Conservation (phyloP, 2,113 vertebrate species). For the Phalacrocorax brasilianus region DNA sequence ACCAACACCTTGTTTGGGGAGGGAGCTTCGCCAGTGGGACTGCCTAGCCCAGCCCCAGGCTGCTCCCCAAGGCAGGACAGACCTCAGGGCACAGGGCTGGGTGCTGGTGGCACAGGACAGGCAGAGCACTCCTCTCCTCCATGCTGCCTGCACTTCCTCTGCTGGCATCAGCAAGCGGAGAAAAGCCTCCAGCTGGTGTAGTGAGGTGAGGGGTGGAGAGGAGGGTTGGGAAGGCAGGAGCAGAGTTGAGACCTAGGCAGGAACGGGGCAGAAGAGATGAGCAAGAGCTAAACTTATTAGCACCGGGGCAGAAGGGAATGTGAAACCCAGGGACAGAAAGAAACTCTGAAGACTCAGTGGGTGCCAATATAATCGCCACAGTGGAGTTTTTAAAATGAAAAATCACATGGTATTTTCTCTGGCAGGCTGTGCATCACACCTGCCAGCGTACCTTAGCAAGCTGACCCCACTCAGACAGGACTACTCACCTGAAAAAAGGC, state of each 20-base stretch:
- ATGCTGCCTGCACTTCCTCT: neutral
- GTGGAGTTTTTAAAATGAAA: neutral
- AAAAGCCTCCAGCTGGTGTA: neutral
- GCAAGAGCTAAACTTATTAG: neutral
- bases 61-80: neutral
- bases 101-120: neutral
- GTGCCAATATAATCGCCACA: neutral
- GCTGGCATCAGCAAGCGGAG: neutral
- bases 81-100: neutral
- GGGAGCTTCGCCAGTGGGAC: neutral
- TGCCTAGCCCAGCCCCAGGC: neutral
- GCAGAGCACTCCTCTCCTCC: neutral
- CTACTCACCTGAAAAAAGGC: neutral
- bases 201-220: neutral
- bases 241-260: neutral
- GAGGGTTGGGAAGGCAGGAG: neutral
- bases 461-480: rapidly evolving
- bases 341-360: neutral
- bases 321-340: neutral
- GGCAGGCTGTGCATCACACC: rapidly evolving
- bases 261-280: neutral
- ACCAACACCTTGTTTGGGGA: rapidly evolving
- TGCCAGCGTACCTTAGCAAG: neutral
- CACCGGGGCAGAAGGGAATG: neutral
- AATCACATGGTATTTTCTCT: neutral